Evolutionary conservation across 2,113 vertebrate species (phyloP).

Genomic region (Phoenicopterus ruber): DNA sequence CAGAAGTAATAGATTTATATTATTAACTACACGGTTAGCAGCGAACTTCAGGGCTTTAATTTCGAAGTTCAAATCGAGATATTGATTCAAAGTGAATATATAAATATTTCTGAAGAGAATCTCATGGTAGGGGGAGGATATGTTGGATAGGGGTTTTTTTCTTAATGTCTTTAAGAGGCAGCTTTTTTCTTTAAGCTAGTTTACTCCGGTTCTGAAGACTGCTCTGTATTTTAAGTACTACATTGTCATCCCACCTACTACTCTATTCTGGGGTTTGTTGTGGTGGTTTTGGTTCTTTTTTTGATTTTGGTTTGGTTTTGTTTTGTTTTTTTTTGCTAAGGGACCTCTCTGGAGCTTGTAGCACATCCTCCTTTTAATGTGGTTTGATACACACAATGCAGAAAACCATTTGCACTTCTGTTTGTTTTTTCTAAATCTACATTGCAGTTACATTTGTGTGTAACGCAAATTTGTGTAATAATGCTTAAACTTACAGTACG

Average conservation of each 20-base stretch:
- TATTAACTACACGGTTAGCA: constrained; percentile 42
- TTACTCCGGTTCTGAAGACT: neutral
- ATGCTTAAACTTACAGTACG: neutral
- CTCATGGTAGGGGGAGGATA: neutral
- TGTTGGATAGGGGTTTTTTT: neutral
- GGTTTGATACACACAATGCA: neutral
- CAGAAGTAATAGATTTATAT: constrained; percentile 34
- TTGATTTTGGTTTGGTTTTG: no score
- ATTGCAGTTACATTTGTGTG: neutral
- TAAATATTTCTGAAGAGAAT: constrained; percentile 12
- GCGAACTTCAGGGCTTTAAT: constrained; percentile 41
- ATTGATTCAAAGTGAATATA: constrained; percentile 49
- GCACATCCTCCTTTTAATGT: neutral
- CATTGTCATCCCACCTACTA: rapidly evolving
- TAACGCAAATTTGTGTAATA: neutral
- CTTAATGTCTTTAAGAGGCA: neutral
- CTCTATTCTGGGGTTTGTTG: neutral
- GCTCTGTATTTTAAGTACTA: neutral
- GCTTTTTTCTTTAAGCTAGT: neutral
- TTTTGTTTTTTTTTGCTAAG: neutral
- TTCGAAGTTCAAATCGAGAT: constrained; percentile 35
- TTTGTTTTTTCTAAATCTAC: neutral
- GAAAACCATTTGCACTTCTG: neutral
- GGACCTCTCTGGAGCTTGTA: neutral
- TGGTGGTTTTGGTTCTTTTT: neutral